Base-by-base conservation (phyloP, 2,113 vertebrate species). In the Sciurus niger region DNA sequence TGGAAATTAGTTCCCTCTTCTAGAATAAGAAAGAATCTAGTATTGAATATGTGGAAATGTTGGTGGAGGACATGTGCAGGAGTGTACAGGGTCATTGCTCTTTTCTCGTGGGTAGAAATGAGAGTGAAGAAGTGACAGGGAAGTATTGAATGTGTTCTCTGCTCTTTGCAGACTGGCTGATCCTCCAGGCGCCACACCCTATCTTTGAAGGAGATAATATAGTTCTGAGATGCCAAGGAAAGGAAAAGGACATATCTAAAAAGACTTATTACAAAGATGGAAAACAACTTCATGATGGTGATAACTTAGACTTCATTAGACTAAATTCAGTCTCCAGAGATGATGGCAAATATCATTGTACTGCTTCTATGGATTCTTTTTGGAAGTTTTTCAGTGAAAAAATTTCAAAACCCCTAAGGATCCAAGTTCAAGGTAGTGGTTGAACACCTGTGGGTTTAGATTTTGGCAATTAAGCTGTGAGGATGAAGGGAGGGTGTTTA, bases 341-440 rank as follows among this genome's bases (percentile, higher is more conserved):
- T 1, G 9, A 48, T 8, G 17, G 6, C 2, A 0, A 14, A 37
- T 97, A 96, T 78, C 0, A 58, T 0, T 96, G 96, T 48, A 46
- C 32, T 43, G 79, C 73, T 82, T 32, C 2, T 17, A 0, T 1
- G 0, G 0, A 18, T 0, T 0, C 0, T 0, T 6, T 0, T 0
- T 1, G 4, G 14, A 0, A 32, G 0, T 3, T 0, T 0, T 2
- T 0, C 0, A 0, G 4, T 13, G 0, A 0, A 13, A 0, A 0
- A 63, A 88, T 0, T 43, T 93, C 97, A 88, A 43, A 79, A 30
- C 0, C 0, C 43, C 17, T 91, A 84, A 83, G 1, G 0, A 89
- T 95, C 11, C 89, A 73, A 73, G 68, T 97, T 83, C 94, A 93
- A 96, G 97, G 89, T 97, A 97, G 93, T 43, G 40, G 16, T 3